Evolutionary conservation across 2,113 vertebrate species (phyloP).

Genomic region (Sapajus apella): DNA sequence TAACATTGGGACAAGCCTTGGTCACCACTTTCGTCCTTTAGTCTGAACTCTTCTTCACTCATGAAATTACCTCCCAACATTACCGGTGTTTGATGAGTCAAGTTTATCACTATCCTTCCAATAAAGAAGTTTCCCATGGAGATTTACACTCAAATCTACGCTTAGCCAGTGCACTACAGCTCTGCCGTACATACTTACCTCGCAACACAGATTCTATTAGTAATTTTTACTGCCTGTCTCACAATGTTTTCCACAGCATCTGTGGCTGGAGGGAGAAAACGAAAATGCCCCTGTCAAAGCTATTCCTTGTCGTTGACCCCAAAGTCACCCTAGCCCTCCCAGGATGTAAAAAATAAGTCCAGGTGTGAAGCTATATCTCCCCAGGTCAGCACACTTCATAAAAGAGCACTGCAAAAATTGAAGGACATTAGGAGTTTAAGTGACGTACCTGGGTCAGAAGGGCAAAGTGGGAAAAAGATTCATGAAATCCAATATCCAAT

Average conservation of each 20-base stretch:
- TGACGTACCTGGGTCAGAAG: constrained; percentile 30
- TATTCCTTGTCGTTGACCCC: neutral
- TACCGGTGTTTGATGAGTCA: neutral
- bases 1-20: accelerated
- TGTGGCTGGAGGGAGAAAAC: neutral
- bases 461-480: neutral
- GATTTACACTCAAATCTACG: neutral
- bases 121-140: neutral
- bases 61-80: neutral
- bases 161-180: neutral
- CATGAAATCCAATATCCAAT: constrained; percentile 45
- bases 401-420: neutral
- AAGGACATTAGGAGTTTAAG: constrained; percentile 34
- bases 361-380: neutral
- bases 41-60: neutral
- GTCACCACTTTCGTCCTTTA: neutral
- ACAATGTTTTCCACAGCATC: neutral
- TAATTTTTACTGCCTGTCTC: neutral
- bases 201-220: neutral
- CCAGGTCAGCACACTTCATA: neutral
- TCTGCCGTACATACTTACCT: neutral
- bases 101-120: neutral
- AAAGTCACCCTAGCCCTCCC: neutral
- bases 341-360: neutral
- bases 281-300: neutral